Evolutionary conservation across 2,797 vertebrate species (phyloP).

Genomic region (Liparis tanakae): DNA sequence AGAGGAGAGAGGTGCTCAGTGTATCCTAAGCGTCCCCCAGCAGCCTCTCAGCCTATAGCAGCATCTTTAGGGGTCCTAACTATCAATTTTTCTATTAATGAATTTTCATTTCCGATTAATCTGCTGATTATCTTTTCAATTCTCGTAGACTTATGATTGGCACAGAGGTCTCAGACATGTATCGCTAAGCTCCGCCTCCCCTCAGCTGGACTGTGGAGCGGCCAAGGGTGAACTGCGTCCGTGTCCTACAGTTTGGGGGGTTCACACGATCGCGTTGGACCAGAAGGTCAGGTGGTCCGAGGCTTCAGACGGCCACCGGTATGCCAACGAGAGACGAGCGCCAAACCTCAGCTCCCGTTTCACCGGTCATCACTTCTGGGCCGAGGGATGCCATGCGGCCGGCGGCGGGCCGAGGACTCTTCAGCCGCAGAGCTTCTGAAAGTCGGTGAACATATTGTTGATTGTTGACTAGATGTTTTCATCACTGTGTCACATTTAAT

Average conservation of each 20-base stretch:
- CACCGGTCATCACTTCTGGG: conserved; percentile 58
- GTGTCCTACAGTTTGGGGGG: conserved; percentile 34
- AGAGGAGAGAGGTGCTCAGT: no score
- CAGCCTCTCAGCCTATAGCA: no score
- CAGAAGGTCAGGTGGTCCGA: conserved; percentile 62
- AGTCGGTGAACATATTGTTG: background rate
- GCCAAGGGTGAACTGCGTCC: conserved; percentile 31
- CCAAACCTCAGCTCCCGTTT: conserved; percentile 71
- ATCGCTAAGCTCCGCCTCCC: no score
- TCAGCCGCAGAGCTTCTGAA: background rate
- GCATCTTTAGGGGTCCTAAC: no score
- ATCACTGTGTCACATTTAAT: background rate
- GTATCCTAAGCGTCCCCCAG: no score
- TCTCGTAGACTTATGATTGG: background rate
- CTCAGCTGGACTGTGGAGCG: background rate
- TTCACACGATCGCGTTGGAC: no score
- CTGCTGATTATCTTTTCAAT: conserved; percentile 4
- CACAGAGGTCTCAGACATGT: background rate
- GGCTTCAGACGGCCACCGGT: conserved; percentile 39
- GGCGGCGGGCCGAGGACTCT: no score
- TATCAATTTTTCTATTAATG: no score
- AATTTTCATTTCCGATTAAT: background rate
- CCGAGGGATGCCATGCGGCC: no score
- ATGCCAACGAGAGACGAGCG: conserved; percentile 65
- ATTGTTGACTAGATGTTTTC: background rate